Percentiles rank a stretch among this genome's conserved stretches.
Evolutionary conservation across 2,888 invertebrate genomes (phyloP).

Genomic region (Euzetes globulus): DNA sequence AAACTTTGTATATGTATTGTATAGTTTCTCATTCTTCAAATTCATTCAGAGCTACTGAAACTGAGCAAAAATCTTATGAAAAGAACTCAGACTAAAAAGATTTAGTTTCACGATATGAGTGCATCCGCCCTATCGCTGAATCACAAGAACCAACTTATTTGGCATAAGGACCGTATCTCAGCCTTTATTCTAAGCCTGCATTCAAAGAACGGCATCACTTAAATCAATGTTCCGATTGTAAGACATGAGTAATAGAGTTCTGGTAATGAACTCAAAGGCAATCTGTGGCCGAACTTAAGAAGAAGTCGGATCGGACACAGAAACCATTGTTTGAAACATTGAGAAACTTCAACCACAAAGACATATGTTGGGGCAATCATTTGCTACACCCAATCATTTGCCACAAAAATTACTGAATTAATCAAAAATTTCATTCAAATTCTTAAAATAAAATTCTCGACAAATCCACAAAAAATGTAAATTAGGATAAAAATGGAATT

Average conservation of each 20-base stretch:
- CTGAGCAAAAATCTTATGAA: neutral
- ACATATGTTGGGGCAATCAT: neutral
- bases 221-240: neutral
- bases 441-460: neutral
- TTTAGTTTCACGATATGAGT: conserved; percentile 16
- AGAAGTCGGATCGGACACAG: neutral
- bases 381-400: neutral
- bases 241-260: neutral
- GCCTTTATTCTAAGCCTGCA: neutral
- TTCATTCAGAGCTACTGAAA: conserved; percentile 5
- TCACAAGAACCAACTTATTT: conserved; percentile 3
- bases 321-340: conserved; percentile 3
- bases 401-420: too few relatives aligned
- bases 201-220: conserved; percentile 13
- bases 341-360: neutral
- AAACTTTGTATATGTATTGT: neutral
- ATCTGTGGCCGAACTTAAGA: neutral
- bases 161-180: neutral
- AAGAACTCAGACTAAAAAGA: conserved; percentile 7
- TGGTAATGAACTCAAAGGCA: conserved; percentile 6
- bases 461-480: neutral
- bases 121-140: conserved; percentile 15
- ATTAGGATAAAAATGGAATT: neutral
- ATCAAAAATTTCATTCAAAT: too few relatives aligned
- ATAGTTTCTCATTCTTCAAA: neutral